Evolutionary conservation across 2,888 invertebrate species (phyloP).

Genomic region (Galerucella calmariensis): DNA sequence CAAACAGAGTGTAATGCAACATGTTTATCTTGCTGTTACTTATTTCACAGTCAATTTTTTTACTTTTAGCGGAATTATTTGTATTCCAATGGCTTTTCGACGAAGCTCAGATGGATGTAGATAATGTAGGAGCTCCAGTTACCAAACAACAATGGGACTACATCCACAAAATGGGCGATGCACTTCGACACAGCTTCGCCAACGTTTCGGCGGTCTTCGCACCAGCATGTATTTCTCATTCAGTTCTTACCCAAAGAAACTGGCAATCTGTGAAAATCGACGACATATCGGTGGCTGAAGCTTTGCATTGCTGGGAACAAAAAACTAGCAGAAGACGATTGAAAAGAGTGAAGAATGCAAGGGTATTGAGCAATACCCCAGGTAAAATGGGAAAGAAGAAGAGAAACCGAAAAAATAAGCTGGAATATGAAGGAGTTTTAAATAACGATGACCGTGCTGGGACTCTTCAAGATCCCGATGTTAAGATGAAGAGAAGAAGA

Average conservation of each 20-base stretch:
- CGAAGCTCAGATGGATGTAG: conserved; percentile 92
- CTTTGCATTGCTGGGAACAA: conserved; percentile 90
- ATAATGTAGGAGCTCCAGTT: conserved; percentile 90
- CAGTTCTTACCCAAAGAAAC: conserved; percentile 85
- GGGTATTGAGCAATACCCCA: conserved; percentile 38
- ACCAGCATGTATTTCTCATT: conserved; percentile 93
- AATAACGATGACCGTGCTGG: conserved; percentile 28
- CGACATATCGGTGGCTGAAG: conserved; percentile 84
- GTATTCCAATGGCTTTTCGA: conserved; percentile 96
- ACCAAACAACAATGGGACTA: conserved; percentile 94
- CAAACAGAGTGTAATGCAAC: too few relatives aligned
- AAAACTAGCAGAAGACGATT: conserved; percentile 61
- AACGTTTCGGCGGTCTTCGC: conserved; percentile 92
- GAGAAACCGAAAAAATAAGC: conserved; percentile 28
- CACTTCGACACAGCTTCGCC: conserved; percentile 81
- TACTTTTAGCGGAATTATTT: conserved; percentile 82
- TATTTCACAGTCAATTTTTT: not conserved
- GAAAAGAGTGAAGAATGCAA: conserved; percentile 44
- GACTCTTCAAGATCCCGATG: conserved; percentile 40
- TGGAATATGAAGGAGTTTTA: conserved; percentile 18
- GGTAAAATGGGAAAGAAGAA: conserved; percentile 33
- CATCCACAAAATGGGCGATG: conserved; percentile 89
- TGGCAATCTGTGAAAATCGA: conserved; percentile 86
- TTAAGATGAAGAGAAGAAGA: conserved; percentile 45
- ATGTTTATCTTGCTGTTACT: too few relatives aligned